Base-by-base conservation (phyloP, 2,888 invertebrate species). In the Invenusta paracnida region DNA sequence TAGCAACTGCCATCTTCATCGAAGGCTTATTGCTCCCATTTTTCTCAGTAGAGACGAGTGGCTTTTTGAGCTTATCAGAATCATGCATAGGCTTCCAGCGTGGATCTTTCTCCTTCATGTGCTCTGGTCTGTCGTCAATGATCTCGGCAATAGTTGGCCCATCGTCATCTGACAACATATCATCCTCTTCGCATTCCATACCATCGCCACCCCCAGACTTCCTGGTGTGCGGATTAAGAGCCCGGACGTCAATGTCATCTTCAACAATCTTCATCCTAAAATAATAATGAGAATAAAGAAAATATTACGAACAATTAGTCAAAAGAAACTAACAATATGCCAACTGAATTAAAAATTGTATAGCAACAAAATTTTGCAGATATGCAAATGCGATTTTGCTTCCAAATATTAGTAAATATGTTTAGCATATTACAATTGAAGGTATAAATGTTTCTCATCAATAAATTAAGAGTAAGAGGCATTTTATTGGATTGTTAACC, bases 131-230 rank as follows among this genome's bases (percentile, higher is more conserved):
- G 82, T 96, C 96, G 90, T 96, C 96, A 83, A 96, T 93, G 84
- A 96, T 93, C 0, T 95, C 96, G 0, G 95, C 96, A 87, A 97
- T 94, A 91, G 95, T 95, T 0, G 97, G 97, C 0, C 95, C 95
- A 91, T 97, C 96, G n/a, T 93, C 93, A n/a, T 93, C 93, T 73
- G 73, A 73, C 2, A n/a, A 25, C 0, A 94, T 93, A 85, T 94
- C 93, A 29, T 94, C 93, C 0, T 95, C 93, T 85, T 95, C 94
- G 67, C 94, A 91, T 88, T 94, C 94, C 87, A 93, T 93, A n/a
- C n/a, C 93, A 85, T 94, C 93, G 28, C 94, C 93, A 0, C 95
- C 93, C 85, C 95, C 94, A 67, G 94, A 91, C 88, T 94, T 94
- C 87, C 93, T 93, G 83, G 94, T 93, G 0, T 94, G 90, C 0